These are phyloP conservation scores for Drosophila atripex DNA, from an alignment of 2,888 invertebrate species.

Conservation along the genomic window DNA sequence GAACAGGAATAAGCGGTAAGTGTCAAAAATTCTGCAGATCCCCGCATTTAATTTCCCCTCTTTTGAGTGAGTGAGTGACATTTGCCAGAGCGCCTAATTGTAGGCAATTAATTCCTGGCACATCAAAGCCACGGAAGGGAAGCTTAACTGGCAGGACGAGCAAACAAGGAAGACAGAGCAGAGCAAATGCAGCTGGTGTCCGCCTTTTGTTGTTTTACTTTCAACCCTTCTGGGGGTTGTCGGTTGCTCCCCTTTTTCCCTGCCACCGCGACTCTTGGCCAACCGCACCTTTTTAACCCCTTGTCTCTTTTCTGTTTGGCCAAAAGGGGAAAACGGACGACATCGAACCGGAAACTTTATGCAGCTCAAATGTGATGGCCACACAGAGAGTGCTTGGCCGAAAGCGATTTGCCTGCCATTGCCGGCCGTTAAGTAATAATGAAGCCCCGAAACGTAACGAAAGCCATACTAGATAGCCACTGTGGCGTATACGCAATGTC, in stretches of 20 bases:
- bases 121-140: constrained; percentile 68
- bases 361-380: constrained; percentile 65
- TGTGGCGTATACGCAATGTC: constrained; percentile 69
- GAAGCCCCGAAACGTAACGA: constrained; percentile 55
- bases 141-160: constrained; percentile 35
- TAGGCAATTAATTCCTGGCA: constrained; percentile 82
- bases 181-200: constrained; percentile 77
- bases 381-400: constrained; percentile 45
- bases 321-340: constrained; percentile 20
- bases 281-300: constrained; percentile 79
- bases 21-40: constrained; percentile 52
- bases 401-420: constrained; percentile 76
- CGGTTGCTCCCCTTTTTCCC: constrained; percentile 24
- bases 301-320: constrained; percentile 37
- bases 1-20: constrained; percentile 67
- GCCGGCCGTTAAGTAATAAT: constrained; percentile 73
- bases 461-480: constrained; percentile 58
- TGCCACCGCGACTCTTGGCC: constrained; percentile 52
- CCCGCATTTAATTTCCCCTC: constrained; percentile 6
- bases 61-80: constrained; percentile 60
- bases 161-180: constrained; percentile 66
- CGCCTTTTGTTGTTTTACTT: constrained; percentile 24
- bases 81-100: constrained; percentile 76
- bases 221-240: constrained; percentile 63
- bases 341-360: constrained; percentile 57